Evolutionary conservation across 2,888 invertebrate species (phyloP), one percentile per base, ranked within the genome.

Genomic region (Serrognathus titanus): DNA sequence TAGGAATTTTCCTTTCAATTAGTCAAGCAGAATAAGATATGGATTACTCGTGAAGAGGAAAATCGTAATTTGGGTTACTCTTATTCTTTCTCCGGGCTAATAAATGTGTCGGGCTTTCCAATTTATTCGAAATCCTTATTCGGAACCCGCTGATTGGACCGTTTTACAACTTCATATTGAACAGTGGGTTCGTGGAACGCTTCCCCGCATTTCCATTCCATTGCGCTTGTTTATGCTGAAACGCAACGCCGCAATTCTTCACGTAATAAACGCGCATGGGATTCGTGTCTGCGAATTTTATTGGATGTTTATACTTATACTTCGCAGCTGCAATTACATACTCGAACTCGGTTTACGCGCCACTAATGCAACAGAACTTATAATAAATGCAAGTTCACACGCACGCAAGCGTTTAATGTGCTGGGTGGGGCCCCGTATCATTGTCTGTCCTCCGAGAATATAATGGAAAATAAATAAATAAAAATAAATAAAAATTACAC

Each of bases 251-350:
- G 53, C 45, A 53, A 57, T 48, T 57, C 53, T 50, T 36, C 57
- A 47, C 57, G 57, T 53, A 57, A 53, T 46, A 50, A 53, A 53
- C 39, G 53, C 50, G 53, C 47, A 49, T 57, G 53, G 46, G 50
- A 51, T 53, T 53, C 57, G 57, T 57, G 57, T 40, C 57, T 36
- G 57, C 50, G 57, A 57, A 57, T 57, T 57, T 57, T 57, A 53
- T 53, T 57, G 53, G 40, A 41, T 56, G 51, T 47, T 56, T 43
- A 43, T 13, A 43, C 13, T 43, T 20, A 20, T 20, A 40, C 16
- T 43, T 43, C 43, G 43, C 12, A 16, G n/a, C 16, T 43, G 43
- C 43, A 43, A 43, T 43, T 43, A 43, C 43, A 43, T 16, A 43
- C 43, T 10, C 43, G n/a, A 13, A 16, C 39, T 39, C 12, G 24